Percentiles rank a stretch among this genome's conserved stretches.
Conservation (phyloP, 2,113 vertebrate species). For the Tachysurus vachellii region DNA sequence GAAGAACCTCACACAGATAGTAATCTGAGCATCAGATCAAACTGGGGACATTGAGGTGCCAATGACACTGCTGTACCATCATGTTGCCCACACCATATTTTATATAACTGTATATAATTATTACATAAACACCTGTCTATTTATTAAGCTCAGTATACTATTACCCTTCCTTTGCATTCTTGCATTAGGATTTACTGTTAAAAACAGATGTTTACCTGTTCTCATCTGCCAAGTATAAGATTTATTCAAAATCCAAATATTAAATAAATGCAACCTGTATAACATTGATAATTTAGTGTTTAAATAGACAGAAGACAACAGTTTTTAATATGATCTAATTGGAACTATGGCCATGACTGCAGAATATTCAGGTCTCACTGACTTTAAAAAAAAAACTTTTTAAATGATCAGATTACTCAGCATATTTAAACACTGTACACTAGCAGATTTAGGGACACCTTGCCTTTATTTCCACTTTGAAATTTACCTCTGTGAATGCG, state of each 20-base stretch:
- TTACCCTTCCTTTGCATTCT: not conserved
- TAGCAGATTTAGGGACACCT: not conserved
- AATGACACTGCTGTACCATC: not conserved
- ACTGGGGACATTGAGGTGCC: not conserved
- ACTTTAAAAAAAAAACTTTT: no score
- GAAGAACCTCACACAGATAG: not conserved
- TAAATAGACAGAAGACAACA: not conserved
- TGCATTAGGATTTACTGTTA: constrained; percentile 3
- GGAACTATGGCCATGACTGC: not conserved
- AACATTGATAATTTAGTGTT: not conserved
- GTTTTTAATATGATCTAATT: not conserved
- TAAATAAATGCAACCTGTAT: constrained; percentile 12
- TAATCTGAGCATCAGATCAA: not conserved
- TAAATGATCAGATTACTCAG: not conserved
- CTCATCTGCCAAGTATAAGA: not conserved
- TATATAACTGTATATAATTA: not conserved
- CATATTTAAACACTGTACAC: not conserved
- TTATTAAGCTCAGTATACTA: not conserved
- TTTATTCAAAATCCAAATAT: not conserved
- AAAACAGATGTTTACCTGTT: constrained; percentile 54
- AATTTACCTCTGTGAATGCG: not conserved
- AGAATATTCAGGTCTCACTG: not conserved
- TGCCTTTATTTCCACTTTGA: not conserved
- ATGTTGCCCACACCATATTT: not conserved
- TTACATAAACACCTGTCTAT: not conserved